A percentile compares a stretch with the other conserved stretches of the same genome.
These are phyloP conservation scores for Ciconia boyciana DNA, from an alignment of 2,113 vertebrate genomes.

Conservation along the genomic window DNA sequence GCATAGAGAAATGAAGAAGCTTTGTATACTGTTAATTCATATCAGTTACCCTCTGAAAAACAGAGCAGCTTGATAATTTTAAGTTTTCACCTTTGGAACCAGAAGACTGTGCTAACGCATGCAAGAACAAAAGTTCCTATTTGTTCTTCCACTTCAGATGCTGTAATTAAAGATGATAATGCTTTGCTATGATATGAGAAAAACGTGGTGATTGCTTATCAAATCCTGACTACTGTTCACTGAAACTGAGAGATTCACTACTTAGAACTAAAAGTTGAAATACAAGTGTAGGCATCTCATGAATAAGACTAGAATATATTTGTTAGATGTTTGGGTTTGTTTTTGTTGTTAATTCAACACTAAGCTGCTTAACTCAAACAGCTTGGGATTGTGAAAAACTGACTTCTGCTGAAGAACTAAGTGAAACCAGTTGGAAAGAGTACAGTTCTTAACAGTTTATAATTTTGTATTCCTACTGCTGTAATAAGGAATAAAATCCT, in stretches of 20 bases:
- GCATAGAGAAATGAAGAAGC: background rate
- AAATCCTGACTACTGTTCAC: background rate
- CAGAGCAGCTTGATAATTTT: background rate
- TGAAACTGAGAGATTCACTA: background rate
- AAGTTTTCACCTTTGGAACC: background rate
- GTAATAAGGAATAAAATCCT: background rate
- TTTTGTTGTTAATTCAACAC: background rate
- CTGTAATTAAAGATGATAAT: background rate
- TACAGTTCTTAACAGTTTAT: background rate
- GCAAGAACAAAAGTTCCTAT: background rate
- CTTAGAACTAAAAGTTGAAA: background rate
- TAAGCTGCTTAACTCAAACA: background rate
- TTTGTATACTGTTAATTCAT: background rate
- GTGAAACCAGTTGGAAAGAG: background rate
- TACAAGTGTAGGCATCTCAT: background rate
- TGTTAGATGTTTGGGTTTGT: background rate
- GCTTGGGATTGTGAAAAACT: background rate
- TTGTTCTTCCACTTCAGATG: background rate
- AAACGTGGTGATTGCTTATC: background rate
- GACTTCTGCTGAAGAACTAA: background rate
- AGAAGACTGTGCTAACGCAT: background rate
- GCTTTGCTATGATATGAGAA: background rate
- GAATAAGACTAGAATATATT: background rate
- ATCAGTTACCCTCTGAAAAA: background rate
- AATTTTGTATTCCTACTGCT: background rate